phyloP scores from a whole-genome alignment of 2,113 vertebrate species.

The Entelurus aequoreus region DNA sequence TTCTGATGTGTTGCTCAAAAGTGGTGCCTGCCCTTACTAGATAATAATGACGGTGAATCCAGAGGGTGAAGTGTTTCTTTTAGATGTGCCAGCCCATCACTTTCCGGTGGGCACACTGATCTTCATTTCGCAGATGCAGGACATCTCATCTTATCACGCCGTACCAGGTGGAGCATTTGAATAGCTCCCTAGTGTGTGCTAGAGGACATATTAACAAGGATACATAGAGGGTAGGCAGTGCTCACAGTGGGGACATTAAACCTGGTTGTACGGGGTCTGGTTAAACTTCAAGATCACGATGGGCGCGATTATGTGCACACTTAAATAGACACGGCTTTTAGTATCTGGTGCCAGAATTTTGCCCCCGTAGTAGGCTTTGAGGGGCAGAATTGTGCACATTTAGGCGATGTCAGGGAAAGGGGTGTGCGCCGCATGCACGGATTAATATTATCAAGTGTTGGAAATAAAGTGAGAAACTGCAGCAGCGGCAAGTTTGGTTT shows the following conservation, averaged over 20 bases:
- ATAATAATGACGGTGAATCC: no score
- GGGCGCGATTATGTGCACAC: background rate
- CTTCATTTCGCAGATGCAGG: conserved; percentile 70
- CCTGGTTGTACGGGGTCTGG: conserved; percentile 9
- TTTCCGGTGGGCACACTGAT: conserved; percentile 53
- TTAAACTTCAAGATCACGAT: conserved; percentile 14
- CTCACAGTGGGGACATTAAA: conserved; percentile 26
- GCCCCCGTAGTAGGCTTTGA: no score
- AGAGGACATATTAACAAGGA: conserved; percentile 67
- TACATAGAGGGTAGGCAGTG: conserved; percentile 32
- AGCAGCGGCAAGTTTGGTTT: conserved; percentile 15
- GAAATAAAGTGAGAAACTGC: no score
- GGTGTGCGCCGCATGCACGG: no score
- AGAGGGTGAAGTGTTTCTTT: conserved; percentile 22
- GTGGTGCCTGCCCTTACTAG: no score
- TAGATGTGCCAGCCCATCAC: conserved; percentile 45
- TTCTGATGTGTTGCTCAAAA: no score
- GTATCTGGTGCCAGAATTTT: no score
- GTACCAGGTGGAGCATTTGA: conserved; percentile 56
- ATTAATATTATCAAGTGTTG: no score
- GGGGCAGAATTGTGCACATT: no score
- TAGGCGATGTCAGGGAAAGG: no score
- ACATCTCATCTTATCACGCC: conserved; percentile 62
- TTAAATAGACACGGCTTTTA: background rate
- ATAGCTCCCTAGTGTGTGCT: conserved; percentile 40